A percentile compares a stretch with the other conserved stretches of the same genome.
phyloP scores from a whole-genome alignment of 2,113 vertebrate species.

The Muntiacus reevesi region DNA sequence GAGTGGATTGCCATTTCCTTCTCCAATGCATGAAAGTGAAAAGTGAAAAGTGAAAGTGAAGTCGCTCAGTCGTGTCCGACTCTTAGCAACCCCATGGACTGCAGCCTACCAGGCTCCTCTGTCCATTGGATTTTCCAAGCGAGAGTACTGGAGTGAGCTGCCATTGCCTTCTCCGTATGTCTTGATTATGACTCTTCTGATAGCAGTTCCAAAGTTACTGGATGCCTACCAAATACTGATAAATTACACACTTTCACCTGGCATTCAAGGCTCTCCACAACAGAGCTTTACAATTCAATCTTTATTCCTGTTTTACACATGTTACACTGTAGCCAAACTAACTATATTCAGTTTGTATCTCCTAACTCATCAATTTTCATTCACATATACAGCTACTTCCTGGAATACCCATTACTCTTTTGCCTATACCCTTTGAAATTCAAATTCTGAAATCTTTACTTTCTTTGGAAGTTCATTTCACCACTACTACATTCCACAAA shows the following conservation, averaged over 20 bases:
- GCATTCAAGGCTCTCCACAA: background rate
- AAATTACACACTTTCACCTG: background rate
- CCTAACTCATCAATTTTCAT: background rate
- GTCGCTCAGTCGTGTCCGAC: too few species aligned
- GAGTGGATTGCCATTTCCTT: too few species aligned
- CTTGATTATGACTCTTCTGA: background rate
- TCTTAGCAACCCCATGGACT: too few species aligned
- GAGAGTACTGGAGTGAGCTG: too few species aligned
- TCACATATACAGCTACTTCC: background rate
- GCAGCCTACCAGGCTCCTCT: too few species aligned
- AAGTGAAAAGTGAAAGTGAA: too few species aligned
- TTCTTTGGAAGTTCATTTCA: background rate
- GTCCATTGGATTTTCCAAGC: too few species aligned
- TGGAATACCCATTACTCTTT: background rate
- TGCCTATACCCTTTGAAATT: background rate
- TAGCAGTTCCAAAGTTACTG: background rate
- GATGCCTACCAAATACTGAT: background rate
- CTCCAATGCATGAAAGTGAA: too few species aligned
- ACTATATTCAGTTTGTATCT: background rate
- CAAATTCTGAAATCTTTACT: slow-evolving; percentile 12
- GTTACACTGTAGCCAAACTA: background rate
- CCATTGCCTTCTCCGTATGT: background rate
- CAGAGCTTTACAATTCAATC: background rate
- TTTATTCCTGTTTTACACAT: background rate
- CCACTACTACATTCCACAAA: background rate